phyloP scores from a whole-genome alignment of 2,888 invertebrate species.

The Hypomecis atomaria region DNA sequence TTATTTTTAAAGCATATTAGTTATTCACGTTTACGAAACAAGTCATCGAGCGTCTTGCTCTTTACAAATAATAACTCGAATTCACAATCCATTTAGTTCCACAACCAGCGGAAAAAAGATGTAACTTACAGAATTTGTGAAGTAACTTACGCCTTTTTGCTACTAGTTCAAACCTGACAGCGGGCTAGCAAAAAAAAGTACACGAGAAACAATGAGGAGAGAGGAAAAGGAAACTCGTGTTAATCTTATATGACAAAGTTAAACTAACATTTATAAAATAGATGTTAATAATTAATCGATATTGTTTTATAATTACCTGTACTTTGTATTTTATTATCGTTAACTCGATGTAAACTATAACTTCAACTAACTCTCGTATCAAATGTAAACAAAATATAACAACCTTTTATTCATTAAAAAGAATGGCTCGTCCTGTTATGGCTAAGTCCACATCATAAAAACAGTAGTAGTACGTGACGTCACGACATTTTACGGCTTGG shows the following conservation, averaged over 20 bases:
- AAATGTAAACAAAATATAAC: conserved; percentile 75
- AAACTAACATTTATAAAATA: conserved; percentile 68
- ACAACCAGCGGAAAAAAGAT: conserved; percentile 40
- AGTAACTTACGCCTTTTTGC: conserved; percentile 15
- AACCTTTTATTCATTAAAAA: conserved; percentile 58
- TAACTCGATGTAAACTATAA: conserved; percentile 78
- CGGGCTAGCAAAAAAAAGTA: conserved; percentile 46
- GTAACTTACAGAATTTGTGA: conserved; percentile 12
- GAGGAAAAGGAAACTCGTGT: conserved; percentile 64
- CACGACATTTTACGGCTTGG: neutral
- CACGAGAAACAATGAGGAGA: conserved; percentile 53
- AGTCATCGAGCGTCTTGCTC: conserved; percentile 50
- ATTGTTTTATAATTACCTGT: conserved; percentile 76
- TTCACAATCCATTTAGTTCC: conserved; percentile 44
- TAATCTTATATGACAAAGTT: conserved; percentile 71
- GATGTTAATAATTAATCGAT: conserved; percentile 70
- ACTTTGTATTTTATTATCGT: conserved; percentile 78
- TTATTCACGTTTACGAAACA: conserved; percentile 51
- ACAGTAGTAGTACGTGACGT: conserved; percentile 5
- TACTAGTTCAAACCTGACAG: conserved; percentile 12
- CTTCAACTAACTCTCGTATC: conserved; percentile 70
- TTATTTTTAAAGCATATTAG: conserved; percentile 63
- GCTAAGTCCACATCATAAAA: conserved; percentile 56
- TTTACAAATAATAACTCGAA: conserved; percentile 49
- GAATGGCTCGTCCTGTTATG: conserved; percentile 58